These are phyloP conservation scores for Lasioglossum baleicum DNA, from an alignment of 1,140 invertebrate genomes.

Conservation along the genomic window DNA sequence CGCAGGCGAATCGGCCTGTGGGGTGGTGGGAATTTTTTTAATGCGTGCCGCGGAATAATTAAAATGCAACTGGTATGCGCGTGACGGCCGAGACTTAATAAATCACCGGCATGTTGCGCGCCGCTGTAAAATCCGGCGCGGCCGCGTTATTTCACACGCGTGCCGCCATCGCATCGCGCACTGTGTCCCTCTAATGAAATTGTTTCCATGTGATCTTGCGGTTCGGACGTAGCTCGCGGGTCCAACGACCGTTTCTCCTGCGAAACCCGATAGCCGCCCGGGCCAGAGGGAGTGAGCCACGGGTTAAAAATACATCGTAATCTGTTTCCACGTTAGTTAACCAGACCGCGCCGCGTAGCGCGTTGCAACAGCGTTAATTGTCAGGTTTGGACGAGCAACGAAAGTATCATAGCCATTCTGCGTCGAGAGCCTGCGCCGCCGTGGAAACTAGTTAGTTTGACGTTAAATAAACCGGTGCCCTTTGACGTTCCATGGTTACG, in stretches of 20 bases:
- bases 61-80: constrained; percentile 43
- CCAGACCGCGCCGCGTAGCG: background rate
- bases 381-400: background rate
- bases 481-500: constrained; percentile 30
- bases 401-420: constrained; percentile 15
- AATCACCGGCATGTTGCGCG: constrained; percentile 36
- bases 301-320: constrained; percentile 41
- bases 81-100: constrained; percentile 39
- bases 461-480: constrained; percentile 44
- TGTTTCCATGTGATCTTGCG: constrained; percentile 44
- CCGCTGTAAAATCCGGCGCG: constrained; percentile 15
- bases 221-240: background rate
- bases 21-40: constrained; percentile 25
- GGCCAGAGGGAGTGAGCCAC: too few relatives aligned
- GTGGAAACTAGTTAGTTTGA: constrained; percentile 28
- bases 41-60: constrained; percentile 39
- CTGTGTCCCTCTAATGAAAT: constrained; percentile 32
- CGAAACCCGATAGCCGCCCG: background rate
- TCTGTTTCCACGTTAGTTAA: constrained; percentile 33
- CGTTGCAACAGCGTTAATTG: constrained; percentile 24
- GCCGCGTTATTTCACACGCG: constrained; percentile 21
- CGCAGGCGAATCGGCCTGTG: background rate
- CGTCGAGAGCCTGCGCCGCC: background rate
- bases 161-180: background rate
- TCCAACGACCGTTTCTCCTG: background rate